Percentiles rank a stretch among this genome's conserved stretches.
These are phyloP conservation scores for Poicephalus meyeri DNA, from an alignment of 2,113 vertebrate genomes.

Conservation along the genomic window DNA sequence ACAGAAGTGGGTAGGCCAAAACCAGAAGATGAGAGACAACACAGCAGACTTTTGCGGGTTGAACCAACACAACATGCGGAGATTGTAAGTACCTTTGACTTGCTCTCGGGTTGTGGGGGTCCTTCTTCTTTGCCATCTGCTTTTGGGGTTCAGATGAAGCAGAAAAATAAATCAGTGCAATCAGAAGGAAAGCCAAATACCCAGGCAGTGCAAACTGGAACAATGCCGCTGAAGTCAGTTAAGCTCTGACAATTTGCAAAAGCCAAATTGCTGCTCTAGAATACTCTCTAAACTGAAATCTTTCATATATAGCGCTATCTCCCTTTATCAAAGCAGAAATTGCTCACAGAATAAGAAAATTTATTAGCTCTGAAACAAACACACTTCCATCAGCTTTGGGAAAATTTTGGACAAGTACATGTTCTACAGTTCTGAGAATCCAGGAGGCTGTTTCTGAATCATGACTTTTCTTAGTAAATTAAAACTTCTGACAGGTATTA, in stretches of 20 bases:
- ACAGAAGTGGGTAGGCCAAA: constrained; percentile 62
- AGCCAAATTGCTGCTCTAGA: neutral
- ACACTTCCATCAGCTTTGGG: neutral
- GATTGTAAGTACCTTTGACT: constrained; percentile 87
- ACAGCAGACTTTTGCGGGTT: constrained; percentile 57
- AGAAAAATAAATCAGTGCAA: neutral
- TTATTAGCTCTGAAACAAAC: neutral
- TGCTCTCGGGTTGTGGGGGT: constrained; percentile 79
- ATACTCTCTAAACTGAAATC: neutral
- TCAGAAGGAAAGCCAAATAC: neutral
- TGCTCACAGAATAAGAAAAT: neutral
- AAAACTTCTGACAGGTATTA: neutral
- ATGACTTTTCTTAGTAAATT: neutral
- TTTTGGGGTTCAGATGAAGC: constrained; percentile 35
- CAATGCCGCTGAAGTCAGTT: neutral
- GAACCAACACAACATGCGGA: constrained; percentile 53
- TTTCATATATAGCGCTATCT: neutral
- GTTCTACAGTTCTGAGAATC: neutral
- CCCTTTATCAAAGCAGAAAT: neutral
- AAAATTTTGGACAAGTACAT: neutral
- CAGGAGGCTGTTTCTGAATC: neutral
- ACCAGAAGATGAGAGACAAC: constrained; percentile 52
- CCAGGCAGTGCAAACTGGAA: neutral
- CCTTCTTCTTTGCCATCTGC: constrained; percentile 87
- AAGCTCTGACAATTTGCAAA: constrained; percentile 4